Conservation (phyloP, 2,797 vertebrate genomes). For the Nyctalus aviator region DNA sequence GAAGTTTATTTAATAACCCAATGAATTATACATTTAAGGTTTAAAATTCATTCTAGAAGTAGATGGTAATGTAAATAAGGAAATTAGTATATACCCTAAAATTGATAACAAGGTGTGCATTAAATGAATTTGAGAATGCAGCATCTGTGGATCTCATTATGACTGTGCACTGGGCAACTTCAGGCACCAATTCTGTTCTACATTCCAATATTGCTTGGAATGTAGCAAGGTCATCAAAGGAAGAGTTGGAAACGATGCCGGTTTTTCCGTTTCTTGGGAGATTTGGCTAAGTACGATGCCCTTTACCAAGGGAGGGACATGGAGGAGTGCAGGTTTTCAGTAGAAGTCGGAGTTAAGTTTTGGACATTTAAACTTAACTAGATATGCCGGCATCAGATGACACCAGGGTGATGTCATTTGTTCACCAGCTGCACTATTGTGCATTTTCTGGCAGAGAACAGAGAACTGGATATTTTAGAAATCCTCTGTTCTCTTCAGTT, state of each 20-base stretch:
- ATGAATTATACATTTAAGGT: constrained; percentile 5
- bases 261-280: background rate
- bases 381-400: constrained; percentile 44
- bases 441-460: constrained; percentile 65
- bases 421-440: constrained; percentile 34
- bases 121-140: background rate
- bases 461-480: constrained; percentile 40
- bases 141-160: background rate
- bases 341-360: constrained; percentile 49
- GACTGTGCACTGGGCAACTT: background rate
- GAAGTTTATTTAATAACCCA: background rate
- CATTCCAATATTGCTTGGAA: constrained; percentile 52
- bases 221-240: background rate
- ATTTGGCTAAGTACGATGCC: background rate
- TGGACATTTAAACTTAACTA: background rate
- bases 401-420: constrained; percentile 68
- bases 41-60: constrained; percentile 50
- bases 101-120: background rate
- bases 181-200: background rate
- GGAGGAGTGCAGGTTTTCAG: background rate
- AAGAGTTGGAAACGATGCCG: constrained; percentile 5
- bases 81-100: background rate
- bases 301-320: background rate
- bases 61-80: constrained; percentile 12
- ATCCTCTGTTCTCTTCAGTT: background rate